Evolutionary conservation across 2,888 invertebrate species (phyloP).

Genomic region (Linnaemya vulpina): DNA sequence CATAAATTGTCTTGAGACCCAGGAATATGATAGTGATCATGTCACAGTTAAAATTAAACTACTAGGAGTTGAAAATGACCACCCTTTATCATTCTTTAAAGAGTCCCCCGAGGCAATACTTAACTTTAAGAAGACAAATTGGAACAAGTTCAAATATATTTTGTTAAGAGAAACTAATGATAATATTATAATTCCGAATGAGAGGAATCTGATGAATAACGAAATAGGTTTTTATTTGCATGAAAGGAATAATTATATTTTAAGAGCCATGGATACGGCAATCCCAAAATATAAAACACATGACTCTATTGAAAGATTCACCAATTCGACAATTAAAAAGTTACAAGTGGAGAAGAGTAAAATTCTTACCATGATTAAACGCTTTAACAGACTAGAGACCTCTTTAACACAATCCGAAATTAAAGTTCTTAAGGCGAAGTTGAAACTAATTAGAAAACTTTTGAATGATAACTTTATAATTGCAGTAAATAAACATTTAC

Average conservation of each 20-base stretch:
- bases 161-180: neutral
- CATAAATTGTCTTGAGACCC: slow-evolving; percentile 12
- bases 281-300: slow-evolving; percentile 24
- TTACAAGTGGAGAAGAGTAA: slow-evolving; percentile 38
- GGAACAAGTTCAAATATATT: slow-evolving; percentile 12
- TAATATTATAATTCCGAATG: neutral
- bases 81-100: slow-evolving; percentile 9
- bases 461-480: slow-evolving; percentile 39
- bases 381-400: slow-evolving; percentile 32
- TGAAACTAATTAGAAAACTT: slow-evolving; percentile 26
- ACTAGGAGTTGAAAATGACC: neutral
- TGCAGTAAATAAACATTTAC: slow-evolving; percentile 35
- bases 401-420: slow-evolving; percentile 11
- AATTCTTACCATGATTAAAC: slow-evolving; percentile 39
- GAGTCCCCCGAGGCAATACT: neutral
- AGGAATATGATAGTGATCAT: slow-evolving; percentile 34
- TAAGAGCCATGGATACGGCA: slow-evolving; percentile 2
- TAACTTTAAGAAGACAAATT: slow-evolving; percentile 21
- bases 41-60: slow-evolving; percentile 10
- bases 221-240: slow-evolving; percentile 40
- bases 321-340: slow-evolving; percentile 41
- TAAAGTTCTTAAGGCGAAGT: neutral
- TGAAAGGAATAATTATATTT: slow-evolving; percentile 20
- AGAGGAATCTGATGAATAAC: neutral
- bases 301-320: slow-evolving; percentile 12